These are phyloP conservation scores for Cyrtodaria siliqua DNA, from an alignment of 2,888 invertebrate genomes.

Conservation along the genomic window DNA sequence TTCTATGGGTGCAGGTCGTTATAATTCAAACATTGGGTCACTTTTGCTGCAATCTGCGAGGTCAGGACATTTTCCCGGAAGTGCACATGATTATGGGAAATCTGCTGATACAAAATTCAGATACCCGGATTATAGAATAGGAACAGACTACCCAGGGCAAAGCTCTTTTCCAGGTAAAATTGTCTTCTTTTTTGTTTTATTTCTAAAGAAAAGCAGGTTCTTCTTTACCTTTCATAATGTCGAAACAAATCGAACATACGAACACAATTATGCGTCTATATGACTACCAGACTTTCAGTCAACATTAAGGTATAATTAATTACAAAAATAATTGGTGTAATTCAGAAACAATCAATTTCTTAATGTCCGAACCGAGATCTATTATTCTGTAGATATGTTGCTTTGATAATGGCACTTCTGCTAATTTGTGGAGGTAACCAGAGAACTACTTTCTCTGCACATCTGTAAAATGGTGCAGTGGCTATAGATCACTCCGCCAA, in stretches of 20 bases:
- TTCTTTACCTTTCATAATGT: no score
- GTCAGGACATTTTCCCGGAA: constrained; percentile 59
- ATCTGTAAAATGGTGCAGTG: constrained; percentile 20
- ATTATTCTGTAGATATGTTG: constrained; percentile 43
- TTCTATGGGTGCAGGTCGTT: constrained; percentile 54
- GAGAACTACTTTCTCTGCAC: constrained; percentile 36
- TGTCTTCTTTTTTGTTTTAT: background rate
- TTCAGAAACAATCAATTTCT: constrained; percentile 51
- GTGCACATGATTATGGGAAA: constrained; percentile 56
- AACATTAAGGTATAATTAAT: constrained; percentile 28
- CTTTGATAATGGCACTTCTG: constrained; percentile 23
- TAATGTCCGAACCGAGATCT: constrained; percentile 12
- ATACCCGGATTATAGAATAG: constrained; percentile 65
- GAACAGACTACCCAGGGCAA: constrained; percentile 59
- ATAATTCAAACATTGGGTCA: constrained; percentile 61
- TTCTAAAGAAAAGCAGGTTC: no score
- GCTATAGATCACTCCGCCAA: constrained; percentile 38
- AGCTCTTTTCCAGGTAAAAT: constrained; percentile 61
- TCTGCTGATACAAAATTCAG: constrained; percentile 64
- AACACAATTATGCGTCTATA: no score
- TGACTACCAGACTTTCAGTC: background rate
- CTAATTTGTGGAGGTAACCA: background rate
- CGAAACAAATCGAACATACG: no score
- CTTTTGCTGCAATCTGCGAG: constrained; percentile 63
- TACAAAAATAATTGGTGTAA: constrained; percentile 50